These are phyloP conservation scores for Sphenopsis melanotis DNA, from an alignment of 2,797 vertebrate genomes.

Conservation along the genomic window DNA sequence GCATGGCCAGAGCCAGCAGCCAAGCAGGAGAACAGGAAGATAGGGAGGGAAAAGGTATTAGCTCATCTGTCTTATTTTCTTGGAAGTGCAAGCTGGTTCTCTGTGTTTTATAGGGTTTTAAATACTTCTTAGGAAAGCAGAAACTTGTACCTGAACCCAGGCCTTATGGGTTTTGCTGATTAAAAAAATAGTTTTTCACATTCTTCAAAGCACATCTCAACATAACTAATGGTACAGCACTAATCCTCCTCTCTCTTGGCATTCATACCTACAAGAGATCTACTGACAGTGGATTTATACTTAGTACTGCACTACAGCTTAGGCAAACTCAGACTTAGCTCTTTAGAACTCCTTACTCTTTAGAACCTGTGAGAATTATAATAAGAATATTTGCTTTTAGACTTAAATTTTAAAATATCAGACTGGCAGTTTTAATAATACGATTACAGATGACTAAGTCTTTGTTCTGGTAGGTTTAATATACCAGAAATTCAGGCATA, in stretches of 20 bases:
- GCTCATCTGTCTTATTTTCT: not conserved
- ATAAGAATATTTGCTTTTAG: not conserved
- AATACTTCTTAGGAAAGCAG: not conserved
- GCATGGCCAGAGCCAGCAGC: not conserved
- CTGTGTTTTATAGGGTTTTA: not conserved
- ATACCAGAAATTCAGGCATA: not conserved
- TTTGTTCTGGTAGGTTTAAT: not conserved
- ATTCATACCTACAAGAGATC: not conserved
- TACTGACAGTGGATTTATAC: not conserved
- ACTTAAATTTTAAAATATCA: not conserved
- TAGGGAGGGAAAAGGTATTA: not conserved
- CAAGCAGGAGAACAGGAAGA: not conserved
- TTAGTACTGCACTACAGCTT: not conserved
- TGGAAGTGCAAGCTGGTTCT: not conserved
- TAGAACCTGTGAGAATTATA: not conserved
- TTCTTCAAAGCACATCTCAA: not conserved
- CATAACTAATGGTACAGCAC: not conserved
- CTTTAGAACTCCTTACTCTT: not conserved
- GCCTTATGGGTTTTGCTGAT: not conserved
- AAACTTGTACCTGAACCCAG: not conserved
- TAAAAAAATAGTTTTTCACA: not conserved
- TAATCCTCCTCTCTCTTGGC: not conserved
- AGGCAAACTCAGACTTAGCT: not conserved
- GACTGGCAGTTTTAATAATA: not conserved
- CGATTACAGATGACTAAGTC: not conserved